phyloP scores from a whole-genome alignment of 2,888 invertebrate genomes.

The Chorisops tibialis region DNA sequence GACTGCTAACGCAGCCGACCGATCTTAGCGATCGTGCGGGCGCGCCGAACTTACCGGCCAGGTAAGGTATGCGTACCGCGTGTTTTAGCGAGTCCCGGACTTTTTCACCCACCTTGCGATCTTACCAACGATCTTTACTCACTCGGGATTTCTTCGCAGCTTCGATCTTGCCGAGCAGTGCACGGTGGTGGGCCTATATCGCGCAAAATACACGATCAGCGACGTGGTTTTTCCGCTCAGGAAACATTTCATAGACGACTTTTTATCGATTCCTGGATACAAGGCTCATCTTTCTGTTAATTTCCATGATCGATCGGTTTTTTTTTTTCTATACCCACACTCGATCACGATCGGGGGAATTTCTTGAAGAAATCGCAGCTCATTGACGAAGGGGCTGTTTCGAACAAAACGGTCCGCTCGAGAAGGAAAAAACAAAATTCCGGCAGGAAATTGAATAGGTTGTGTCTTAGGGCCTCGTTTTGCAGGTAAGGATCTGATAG shows the following conservation, averaged over 20 bases:
- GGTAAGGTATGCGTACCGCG: no score
- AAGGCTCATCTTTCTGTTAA: slow-evolving; percentile 24
- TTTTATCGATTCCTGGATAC: slow-evolving; percentile 19
- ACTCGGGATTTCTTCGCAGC: not conserved
- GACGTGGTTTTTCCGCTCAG: slow-evolving; percentile 13
- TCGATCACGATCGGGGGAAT: slow-evolving; percentile 22
- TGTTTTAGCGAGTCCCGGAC: no score
- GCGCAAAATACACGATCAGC: slow-evolving; percentile 22
- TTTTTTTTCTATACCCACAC: slow-evolving; percentile 10
- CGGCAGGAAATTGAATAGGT: no score
- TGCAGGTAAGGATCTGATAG: not conserved
- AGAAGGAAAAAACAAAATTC: not conserved
- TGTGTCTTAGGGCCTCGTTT: no score
- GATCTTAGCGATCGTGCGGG: no score
- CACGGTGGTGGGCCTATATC: not conserved
- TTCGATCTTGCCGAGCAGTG: no score
- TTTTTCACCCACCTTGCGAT: no score
- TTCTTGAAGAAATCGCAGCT: not conserved
- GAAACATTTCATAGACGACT: slow-evolving; percentile 29
- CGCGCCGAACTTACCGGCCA: no score
- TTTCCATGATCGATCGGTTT: slow-evolving; percentile 22
- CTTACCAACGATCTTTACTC: slow-evolving; percentile 12
- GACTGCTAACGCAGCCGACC: no score
- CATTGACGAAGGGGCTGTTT: not conserved
- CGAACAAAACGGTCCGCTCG: slow-evolving; percentile 1